These are phyloP conservation scores for Tangara arthus DNA, from an alignment of 2,797 vertebrate species.

Conservation along the genomic window DNA sequence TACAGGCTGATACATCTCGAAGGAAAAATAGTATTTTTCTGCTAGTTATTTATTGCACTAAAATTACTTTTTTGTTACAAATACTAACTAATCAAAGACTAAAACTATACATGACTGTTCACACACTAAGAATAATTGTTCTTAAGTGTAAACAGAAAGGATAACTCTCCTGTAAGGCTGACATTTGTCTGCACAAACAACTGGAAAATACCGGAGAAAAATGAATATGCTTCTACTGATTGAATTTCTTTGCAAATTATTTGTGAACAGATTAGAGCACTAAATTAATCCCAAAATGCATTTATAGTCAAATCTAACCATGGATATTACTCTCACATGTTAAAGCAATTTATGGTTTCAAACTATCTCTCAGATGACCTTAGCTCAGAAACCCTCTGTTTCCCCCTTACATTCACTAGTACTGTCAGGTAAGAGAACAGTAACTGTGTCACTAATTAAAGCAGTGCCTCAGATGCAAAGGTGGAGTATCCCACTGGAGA, in stretches of 20 bases:
- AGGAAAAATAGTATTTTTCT: neutral
- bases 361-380: neutral
- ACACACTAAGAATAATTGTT: neutral
- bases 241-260: neutral
- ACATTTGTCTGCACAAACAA: neutral
- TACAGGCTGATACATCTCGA: fast-evolving
- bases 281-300: neutral
- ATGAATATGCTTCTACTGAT: neutral
- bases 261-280: neutral
- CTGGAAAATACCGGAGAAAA: neutral
- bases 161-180: neutral
- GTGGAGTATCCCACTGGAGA: neutral
- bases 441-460: neutral
- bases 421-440: neutral
- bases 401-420: neutral
- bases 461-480: neutral
- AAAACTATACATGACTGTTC: neutral
- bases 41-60: neutral
- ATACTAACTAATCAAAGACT: neutral
- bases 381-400: neutral
- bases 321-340: neutral
- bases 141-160: neutral
- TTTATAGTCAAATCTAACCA: neutral
- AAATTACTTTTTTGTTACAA: neutral
- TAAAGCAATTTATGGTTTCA: neutral